A percentile compares a stretch with the other conserved stretches of the same genome.
phyloP scores from a whole-genome alignment of 2,888 invertebrate genomes.

The Chironomus riparius region DNA sequence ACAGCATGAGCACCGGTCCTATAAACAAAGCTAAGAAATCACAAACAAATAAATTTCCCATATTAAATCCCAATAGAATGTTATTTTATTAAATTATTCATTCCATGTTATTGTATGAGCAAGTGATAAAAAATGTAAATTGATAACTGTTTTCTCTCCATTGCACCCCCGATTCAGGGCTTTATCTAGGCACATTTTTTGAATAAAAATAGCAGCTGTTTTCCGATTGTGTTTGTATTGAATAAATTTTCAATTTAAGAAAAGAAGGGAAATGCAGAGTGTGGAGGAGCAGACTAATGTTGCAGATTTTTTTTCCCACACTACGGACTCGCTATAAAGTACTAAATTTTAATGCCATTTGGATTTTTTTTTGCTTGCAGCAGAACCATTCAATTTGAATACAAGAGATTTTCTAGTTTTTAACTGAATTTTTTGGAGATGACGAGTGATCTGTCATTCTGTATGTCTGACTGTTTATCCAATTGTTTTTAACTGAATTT shows the following conservation, averaged over 20 bases:
- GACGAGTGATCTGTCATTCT: no score
- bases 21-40: background rate
- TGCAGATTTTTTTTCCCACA: no score
- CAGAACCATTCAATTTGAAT: no score
- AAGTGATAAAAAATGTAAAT: background rate
- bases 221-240: background rate
- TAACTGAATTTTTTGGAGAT: no score
- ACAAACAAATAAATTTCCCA: background rate
- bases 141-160: background rate
- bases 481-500: no score
- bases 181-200: background rate
- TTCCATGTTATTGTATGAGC: background rate
- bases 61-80: background rate
- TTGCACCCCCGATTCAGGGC: background rate
- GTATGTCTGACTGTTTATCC: no score
- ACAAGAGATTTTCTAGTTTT: no score
- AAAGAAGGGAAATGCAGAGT: no score
- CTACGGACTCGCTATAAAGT: no score
- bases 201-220: background rate
- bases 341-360: no score
- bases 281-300: no score
- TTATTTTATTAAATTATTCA: background rate
- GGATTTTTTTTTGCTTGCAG: no score
- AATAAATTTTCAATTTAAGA: background rate
- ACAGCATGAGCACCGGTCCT: background rate